These are phyloP conservation scores for Pseudococcus longispinus DNA, from an alignment of 2,888 invertebrate species.

Conservation along the genomic window DNA sequence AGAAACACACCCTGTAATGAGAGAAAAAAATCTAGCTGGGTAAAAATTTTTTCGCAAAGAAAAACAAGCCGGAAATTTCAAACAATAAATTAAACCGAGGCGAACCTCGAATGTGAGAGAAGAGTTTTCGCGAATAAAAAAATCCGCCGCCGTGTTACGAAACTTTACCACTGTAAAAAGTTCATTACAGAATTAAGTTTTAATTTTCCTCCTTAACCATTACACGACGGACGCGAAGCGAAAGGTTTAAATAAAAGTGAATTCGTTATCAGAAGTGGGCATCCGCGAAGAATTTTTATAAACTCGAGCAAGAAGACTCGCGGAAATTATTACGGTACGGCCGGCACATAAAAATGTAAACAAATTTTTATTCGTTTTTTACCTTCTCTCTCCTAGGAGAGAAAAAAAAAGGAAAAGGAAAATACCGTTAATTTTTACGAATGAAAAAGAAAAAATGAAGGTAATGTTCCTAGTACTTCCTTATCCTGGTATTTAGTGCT, in stretches of 20 bases:
- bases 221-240: neutral
- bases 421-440: neutral
- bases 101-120: neutral
- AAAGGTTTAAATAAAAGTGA: constrained; percentile 12
- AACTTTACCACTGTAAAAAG: constrained; percentile 10
- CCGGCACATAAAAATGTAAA: neutral
- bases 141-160: neutral
- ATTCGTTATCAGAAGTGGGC: constrained; percentile 21
- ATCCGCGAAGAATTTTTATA: neutral
- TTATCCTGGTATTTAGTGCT: too few relatives aligned
- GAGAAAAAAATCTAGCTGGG: neutral
- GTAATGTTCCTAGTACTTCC: too few relatives aligned
- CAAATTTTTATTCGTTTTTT: constrained; percentile 3
- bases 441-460: neutral
- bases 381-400: neutral
- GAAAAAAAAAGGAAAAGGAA: neutral
- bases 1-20: constrained; percentile 21
- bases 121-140: constrained; percentile 4
- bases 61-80: neutral
- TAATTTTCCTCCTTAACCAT: neutral
- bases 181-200: constrained; percentile 33
- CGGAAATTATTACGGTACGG: neutral
- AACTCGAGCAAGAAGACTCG: neutral
- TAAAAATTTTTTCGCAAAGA: neutral
- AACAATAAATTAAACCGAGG: neutral